Percentiles rank a stretch among this genome's conserved stretches.
Evolutionary conservation across 2,797 vertebrate genomes (phyloP).

Genomic region (Sciaenops ocellatus): DNA sequence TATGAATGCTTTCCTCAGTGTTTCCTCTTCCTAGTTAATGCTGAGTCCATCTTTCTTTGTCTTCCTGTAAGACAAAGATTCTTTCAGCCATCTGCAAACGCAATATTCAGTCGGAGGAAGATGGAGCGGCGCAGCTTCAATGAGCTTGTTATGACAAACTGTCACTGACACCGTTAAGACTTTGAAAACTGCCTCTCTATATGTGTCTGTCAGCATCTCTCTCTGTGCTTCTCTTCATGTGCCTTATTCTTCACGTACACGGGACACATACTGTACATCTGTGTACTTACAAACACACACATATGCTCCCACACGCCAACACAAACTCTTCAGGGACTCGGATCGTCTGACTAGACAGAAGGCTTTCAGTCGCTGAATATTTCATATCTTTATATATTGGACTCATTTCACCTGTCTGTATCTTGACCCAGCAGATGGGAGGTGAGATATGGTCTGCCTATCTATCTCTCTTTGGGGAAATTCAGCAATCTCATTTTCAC

Average conservation of each 20-base stretch:
- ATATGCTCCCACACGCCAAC: constrained; percentile 28
- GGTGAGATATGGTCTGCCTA: constrained; percentile 48
- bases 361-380: constrained; percentile 64
- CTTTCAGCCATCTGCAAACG: constrained; percentile 50
- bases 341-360: constrained; percentile 37
- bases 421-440: constrained; percentile 67
- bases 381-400: constrained; percentile 64
- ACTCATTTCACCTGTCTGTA: constrained; percentile 62
- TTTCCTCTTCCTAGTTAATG: constrained; percentile 55
- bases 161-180: constrained; percentile 61
- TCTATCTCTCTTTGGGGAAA: constrained; percentile 61
- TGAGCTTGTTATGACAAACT: constrained; percentile 73
- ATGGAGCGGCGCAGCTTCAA: constrained; percentile 56
- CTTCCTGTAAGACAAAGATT: constrained; percentile 51
- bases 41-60: constrained; percentile 64
- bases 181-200: constrained; percentile 50
- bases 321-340: constrained; percentile 39
- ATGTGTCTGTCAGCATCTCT: constrained; percentile 38
- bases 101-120: constrained; percentile 55
- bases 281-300: constrained; percentile 32
- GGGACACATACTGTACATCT: constrained; percentile 30
- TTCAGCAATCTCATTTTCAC: constrained; percentile 57
- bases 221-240: constrained; percentile 5
- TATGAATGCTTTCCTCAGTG: constrained; percentile 44
- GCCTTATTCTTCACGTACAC: constrained; percentile 17